Percentiles rank a stretch among this genome's conserved stretches.
Conservation (phyloP, 2,888 invertebrate genomes). For the Leucania comma region DNA sequence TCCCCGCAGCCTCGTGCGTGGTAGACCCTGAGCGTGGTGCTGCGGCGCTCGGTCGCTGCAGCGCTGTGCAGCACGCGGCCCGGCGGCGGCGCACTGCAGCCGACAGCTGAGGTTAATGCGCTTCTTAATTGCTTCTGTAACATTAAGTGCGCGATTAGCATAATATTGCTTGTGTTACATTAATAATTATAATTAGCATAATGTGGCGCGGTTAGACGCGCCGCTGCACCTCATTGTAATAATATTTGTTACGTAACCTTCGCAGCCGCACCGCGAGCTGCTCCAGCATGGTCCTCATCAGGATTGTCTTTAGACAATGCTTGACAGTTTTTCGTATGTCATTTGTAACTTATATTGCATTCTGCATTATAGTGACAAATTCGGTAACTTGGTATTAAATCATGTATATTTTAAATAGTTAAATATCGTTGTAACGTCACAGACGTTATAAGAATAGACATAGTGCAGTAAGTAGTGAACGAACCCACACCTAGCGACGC, state of each 20-base stretch:
- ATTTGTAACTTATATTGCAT: not conserved
- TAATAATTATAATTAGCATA: constrained; percentile 71
- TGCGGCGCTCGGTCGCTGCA: no score
- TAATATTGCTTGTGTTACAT: constrained; percentile 65
- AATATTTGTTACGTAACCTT: constrained; percentile 41
- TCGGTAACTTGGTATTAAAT: no score
- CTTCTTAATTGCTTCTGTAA: constrained; percentile 68
- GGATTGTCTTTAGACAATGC: not conserved
- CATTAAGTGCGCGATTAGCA: constrained; percentile 69
- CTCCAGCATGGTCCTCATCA: not conserved
- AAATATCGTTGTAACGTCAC: not conserved
- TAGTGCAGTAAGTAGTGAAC: not conserved
- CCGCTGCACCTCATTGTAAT: constrained; percentile 29
- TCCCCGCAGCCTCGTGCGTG: no score
- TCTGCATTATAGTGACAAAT: not conserved
- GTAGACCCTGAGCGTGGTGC: no score
- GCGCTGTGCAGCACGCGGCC: not conserved
- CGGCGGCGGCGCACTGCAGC: not conserved
- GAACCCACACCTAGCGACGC: no score
- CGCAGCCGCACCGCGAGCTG: constrained; percentile 1
- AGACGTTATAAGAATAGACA: not conserved
- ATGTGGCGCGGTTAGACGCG: constrained; percentile 56
- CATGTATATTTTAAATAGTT: no score
- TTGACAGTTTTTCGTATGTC: no score
- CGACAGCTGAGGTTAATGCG: constrained; percentile 60